A percentile compares a stretch with the other conserved stretches of the same genome.
Conservation (phyloP, 2,113 vertebrate species). For the Callionymus lyra region DNA sequence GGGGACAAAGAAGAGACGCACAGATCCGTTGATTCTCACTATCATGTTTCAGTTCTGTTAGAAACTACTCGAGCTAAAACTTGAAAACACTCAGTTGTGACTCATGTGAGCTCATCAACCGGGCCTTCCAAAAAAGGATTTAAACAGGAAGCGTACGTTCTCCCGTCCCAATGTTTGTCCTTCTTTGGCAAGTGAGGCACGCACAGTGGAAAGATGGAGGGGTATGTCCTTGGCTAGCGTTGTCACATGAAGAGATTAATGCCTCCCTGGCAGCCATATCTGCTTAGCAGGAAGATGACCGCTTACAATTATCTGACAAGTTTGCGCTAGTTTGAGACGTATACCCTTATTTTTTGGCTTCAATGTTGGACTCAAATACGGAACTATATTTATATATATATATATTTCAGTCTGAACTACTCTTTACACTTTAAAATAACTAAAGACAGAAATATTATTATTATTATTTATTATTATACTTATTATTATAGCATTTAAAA, state of each 20-base stretch:
- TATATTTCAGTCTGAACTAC: too few relatives aligned
- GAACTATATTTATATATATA: too few relatives aligned
- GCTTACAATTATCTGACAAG: slow-evolving; percentile 47
- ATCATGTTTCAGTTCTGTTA: slow-evolving; percentile 36
- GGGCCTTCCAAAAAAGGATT: slow-evolving; percentile 63
- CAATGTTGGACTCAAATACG: too few relatives aligned
- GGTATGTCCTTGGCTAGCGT: slow-evolving; percentile 51
- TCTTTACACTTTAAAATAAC: too few relatives aligned
- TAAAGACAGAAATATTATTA: too few relatives aligned
- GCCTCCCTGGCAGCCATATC: slow-evolving; percentile 58
- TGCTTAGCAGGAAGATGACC: slow-evolving; percentile 44
- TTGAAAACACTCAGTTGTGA: too few relatives aligned
- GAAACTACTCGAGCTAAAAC: slow-evolving; percentile 64
- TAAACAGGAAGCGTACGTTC: slow-evolving; percentile 37
- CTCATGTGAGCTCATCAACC: slow-evolving; percentile 60
- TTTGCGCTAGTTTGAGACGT: slow-evolving; percentile 42
- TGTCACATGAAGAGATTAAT: slow-evolving; percentile 56
- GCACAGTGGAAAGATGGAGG: slow-evolving; percentile 1
- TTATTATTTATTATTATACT: too few relatives aligned
- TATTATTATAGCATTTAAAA: too few relatives aligned
- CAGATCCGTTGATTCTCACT: too few relatives aligned
- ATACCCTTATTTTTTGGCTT: too few relatives aligned
- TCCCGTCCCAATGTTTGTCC: slow-evolving; percentile 9
- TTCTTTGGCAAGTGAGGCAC: background rate
- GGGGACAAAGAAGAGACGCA: too few relatives aligned